These are phyloP conservation scores for Micromussa lordhowensis DNA, from an alignment of 92 coral and sea anemone genomes.

Conservation along the genomic window DNA sequence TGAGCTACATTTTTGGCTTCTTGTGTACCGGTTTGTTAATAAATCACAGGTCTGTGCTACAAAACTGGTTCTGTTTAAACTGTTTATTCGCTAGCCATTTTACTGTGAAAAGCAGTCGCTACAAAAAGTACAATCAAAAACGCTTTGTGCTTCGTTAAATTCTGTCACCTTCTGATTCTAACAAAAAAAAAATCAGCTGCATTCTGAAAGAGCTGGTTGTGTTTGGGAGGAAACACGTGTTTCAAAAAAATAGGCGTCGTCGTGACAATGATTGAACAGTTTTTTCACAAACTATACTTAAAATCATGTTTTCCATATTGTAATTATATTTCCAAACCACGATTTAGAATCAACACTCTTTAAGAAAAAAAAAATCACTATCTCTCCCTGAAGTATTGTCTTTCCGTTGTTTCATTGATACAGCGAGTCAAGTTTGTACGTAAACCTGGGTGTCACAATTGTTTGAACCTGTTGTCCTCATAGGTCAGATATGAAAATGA, in stretches of 20 bases:
- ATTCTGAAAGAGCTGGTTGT: slow-evolving; percentile 4
- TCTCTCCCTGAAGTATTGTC: neutral
- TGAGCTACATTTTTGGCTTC: neutral
- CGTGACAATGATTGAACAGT: neutral
- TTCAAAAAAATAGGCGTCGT: neutral
- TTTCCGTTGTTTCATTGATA: neutral
- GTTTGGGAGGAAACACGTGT: slow-evolving; percentile 36
- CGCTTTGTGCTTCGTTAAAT: slow-evolving; percentile 3
- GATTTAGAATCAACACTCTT: neutral
- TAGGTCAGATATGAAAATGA: neutral
- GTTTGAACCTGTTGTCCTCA: neutral
- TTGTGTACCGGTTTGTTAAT: neutral
- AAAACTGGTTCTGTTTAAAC: neutral
- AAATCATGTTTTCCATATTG: neutral
- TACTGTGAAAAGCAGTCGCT: neutral
- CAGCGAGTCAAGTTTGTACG: neutral
- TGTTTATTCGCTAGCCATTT: neutral
- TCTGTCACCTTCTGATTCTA: neutral
- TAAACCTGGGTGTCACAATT: neutral
- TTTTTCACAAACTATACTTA: neutral
- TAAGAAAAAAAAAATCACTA: neutral
- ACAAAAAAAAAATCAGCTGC: neutral
- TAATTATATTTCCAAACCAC: neutral
- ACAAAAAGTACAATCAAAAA: neutral
- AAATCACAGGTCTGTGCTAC: neutral